Percentiles rank a stretch among this genome's conserved stretches.
Evolutionary conservation across 1,140 invertebrate species (phyloP).

Genomic region (Hycleus phaleratus): DNA sequence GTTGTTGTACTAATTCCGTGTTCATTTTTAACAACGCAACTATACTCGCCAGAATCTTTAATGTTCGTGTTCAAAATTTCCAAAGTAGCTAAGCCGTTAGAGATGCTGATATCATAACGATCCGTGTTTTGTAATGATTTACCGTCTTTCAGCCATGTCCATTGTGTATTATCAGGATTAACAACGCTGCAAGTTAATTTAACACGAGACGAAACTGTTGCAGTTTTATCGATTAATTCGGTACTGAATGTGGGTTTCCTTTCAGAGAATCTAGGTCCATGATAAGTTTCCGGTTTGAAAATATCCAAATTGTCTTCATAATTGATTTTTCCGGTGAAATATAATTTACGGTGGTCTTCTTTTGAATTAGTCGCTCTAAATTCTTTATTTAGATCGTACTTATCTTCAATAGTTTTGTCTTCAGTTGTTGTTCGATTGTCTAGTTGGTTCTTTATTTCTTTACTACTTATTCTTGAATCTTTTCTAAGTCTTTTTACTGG

Average conservation of each 20-base stretch:
- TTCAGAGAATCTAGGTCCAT: conserved; percentile 22
- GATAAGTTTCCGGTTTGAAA: conserved; percentile 25
- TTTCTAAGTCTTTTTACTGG: too few species aligned
- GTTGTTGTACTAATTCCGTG: conserved; percentile 62
- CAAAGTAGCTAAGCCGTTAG: conserved; percentile 64
- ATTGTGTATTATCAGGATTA: conserved; percentile 67
- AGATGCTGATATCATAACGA: conserved; percentile 21
- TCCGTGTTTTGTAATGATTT: conserved; percentile 32
- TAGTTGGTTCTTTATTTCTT: background rate
- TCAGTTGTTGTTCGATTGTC: background rate
- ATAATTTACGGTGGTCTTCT: background rate
- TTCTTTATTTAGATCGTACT: conserved; percentile 10
- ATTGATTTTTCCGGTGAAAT: conserved; percentile 7
- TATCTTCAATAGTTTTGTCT: conserved; percentile 3
- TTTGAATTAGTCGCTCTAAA: too few species aligned
- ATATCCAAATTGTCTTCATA: conserved; percentile 16
- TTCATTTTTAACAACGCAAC: conserved; percentile 64
- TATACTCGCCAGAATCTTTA: conserved; percentile 64
- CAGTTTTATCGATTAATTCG: conserved; percentile 67
- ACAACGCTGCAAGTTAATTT: conserved; percentile 79
- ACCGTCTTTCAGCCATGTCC: conserved; percentile 80
- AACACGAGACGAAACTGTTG: conserved; percentile 61
- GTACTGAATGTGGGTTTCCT: conserved; percentile 75
- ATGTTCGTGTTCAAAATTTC: conserved; percentile 60
- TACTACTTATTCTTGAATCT: background rate